Base-by-base conservation (phyloP, 2,888 invertebrate species). In the Scaptomyza polygonia region DNA sequence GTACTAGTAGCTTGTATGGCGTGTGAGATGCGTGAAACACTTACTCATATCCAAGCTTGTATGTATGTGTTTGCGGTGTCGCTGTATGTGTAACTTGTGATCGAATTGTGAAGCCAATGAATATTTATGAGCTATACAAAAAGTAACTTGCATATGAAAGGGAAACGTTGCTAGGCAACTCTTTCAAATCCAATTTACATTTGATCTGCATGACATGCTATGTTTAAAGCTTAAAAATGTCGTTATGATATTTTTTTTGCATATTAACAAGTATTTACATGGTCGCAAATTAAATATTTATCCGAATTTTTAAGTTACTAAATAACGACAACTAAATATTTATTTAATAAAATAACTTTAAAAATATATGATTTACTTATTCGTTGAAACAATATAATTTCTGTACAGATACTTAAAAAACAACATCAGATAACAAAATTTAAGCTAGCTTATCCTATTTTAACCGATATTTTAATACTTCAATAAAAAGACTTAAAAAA, bases 1-100 rank as follows among this genome's bases (percentile, higher is more conserved):
- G 57, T 62, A 56, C 53, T 64, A n/a, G n/a, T n/a, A n/a, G n/a
- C n/a, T 63, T 51, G 52, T 64, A 43, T 32, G 42, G 52, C 48
- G 52, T 47, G 45, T 47, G 51, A 62, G 42, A 48, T 59, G 51
- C 53, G 63, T 48, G 6, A 47, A 57, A 43, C 39, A 30, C 47
- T 25, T 4, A 44, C 11, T 14, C 27, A n/a, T 14, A n/a, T 12
- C 5, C 16, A 5, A 34, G 12, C 27, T n/a, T n/a, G 11, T 5
- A n/a, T 4, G 8, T 40, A 16, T 4, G 8, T 40, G n/a, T 49
- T 39, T n/a, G 42, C 3, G 40, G 32, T 21, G 25, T 27, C 29
- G 54, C 34, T 43, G 34, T 58, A 5, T 25, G 25, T 25, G 25
- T 25, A 48, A 67, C 49, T 55, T 47, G 52, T 36, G 39, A 47